Evolutionary conservation across 2,888 invertebrate species (phyloP).

Genomic region (Drymonia ruficornis): DNA sequence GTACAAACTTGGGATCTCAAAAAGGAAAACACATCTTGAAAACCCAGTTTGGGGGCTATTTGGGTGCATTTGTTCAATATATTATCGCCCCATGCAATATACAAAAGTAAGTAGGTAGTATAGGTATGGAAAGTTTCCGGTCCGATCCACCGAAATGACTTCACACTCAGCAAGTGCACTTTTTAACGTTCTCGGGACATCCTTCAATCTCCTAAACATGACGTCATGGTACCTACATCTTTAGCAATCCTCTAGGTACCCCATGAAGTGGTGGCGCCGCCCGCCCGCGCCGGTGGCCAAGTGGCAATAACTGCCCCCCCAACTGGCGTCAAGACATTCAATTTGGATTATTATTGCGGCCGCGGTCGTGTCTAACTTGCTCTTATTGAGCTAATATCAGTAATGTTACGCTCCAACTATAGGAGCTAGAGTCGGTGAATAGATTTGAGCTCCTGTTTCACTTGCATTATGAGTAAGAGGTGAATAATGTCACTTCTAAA

Average conservation of each 20-base stretch:
- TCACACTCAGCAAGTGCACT: too few relatives aligned
- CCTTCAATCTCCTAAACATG: too few relatives aligned
- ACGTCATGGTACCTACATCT: not conserved
- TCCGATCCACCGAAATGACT: too few relatives aligned
- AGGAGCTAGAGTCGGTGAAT: not conserved
- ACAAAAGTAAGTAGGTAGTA: too few relatives aligned
- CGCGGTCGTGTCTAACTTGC: not conserved
- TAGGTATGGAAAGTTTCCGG: too few relatives aligned
- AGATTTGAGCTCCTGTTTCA: not conserved
- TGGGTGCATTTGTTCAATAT: too few relatives aligned
- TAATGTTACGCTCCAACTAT: not conserved
- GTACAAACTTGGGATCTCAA: not conserved
- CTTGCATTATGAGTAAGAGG: too few relatives aligned
- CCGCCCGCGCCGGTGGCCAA: not conserved
- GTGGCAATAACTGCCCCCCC: not conserved
- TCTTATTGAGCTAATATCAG: not conserved
- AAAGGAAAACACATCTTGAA: not conserved
- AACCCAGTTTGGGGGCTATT: not conserved
- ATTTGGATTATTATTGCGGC: slow-evolving; percentile 8
- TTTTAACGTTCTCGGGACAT: too few relatives aligned
- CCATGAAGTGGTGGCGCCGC: not conserved
- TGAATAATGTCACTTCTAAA: too few relatives aligned
- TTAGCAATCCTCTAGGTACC: not conserved
- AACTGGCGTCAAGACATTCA: slow-evolving; percentile 6
- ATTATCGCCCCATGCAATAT: too few relatives aligned